Evolutionary conservation across 1,140 invertebrate genomes (phyloP), one percentile per base, ranked within the genome.

Genomic region (Aradophagus sp.): DNA sequence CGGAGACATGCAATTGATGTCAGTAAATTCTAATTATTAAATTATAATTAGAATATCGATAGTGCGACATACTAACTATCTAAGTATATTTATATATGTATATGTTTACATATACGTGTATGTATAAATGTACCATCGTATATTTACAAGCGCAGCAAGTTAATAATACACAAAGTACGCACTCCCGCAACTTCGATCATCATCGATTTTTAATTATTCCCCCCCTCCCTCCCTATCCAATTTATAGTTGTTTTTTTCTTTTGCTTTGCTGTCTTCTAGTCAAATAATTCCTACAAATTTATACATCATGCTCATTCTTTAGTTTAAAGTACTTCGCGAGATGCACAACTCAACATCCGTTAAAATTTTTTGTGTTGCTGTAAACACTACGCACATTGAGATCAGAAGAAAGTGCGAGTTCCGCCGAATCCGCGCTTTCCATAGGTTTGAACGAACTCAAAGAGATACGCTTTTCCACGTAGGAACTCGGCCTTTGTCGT

Each of bases 311-410:
- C n/a, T n/a, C n/a, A n/a, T n/a, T n/a, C n/a, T n/a, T n/a, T n/a
- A n/a, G n/a, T 62, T 47, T 78, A 73, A 76, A 69, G 78, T 75
- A 77, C 62, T 75, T 74, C 4, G 26, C 35, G 23, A n/a, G n/a
- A n/a, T n/a, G n/a, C n/a, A n/a, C n/a, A 56, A 53, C 27, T 81
- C 75, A 78, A 73, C 61, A 75, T 77, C 29, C 16, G 36, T 56
- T 45, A n/a, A 26, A 44, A 31, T 23, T 32, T 71, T 70, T 77
- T 76, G 78, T 81, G 77, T 85, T 80, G 82, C 83, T 84, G 81
- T n/a, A n/a, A n/a, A n/a, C n/a, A n/a, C n/a, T 85, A 84, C 77
- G 77, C 84, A 78, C 80, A 82, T 79, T 86, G 84, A 85, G 84
- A 86, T 86, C 84, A 85, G 84, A 82, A n/a, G 81, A 85, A 84